phyloP scores from a whole-genome alignment of 2,888 invertebrate genomes.

The Eumacrocentrus americanus region DNA sequence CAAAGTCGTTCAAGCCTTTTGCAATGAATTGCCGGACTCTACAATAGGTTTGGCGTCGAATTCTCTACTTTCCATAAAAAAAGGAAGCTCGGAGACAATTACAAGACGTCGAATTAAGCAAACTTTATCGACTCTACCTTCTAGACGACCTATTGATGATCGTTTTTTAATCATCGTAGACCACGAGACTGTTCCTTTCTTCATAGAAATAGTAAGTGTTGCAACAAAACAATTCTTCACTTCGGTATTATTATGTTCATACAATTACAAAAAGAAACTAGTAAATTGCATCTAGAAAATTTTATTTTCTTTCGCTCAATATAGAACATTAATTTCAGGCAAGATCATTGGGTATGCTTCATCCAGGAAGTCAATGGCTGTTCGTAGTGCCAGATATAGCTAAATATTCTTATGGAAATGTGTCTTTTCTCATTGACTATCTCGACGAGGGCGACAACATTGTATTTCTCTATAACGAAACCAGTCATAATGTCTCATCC shows the following conservation, averaged over 20 bases:
- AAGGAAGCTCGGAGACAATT: conserved; percentile 59
- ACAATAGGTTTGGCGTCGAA: conserved; percentile 62
- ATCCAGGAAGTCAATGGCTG: conserved; percentile 81
- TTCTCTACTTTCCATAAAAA: conserved; percentile 63
- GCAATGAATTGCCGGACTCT: conserved; percentile 62
- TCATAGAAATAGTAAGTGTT: conserved; percentile 68
- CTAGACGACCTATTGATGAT: conserved; percentile 42
- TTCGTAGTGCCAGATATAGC: conserved; percentile 74
- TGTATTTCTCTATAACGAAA: conserved; percentile 77
- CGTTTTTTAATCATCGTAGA: conserved; percentile 72
- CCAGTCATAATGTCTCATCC: conserved; percentile 57
- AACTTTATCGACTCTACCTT: conserved; percentile 61
- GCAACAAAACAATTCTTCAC: not conserved
- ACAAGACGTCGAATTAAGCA: conserved; percentile 62
- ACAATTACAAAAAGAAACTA: too few relatives aligned
- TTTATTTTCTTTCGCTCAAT: conserved; percentile 3
- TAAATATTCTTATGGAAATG: conserved; percentile 61
- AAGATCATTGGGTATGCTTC: conserved; percentile 70
- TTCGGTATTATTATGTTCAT: too few relatives aligned
- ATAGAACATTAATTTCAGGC: conserved; percentile 59
- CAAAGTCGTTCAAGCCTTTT: conserved; percentile 68
- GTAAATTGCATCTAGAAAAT: too few relatives aligned
- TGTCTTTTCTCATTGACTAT: conserved; percentile 66
- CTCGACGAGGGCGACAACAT: conserved; percentile 81
- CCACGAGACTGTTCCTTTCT: conserved; percentile 67